Evolutionary conservation across 2,797 vertebrate genomes (phyloP).

Genomic region (Macrochelys suwanniensis): DNA sequence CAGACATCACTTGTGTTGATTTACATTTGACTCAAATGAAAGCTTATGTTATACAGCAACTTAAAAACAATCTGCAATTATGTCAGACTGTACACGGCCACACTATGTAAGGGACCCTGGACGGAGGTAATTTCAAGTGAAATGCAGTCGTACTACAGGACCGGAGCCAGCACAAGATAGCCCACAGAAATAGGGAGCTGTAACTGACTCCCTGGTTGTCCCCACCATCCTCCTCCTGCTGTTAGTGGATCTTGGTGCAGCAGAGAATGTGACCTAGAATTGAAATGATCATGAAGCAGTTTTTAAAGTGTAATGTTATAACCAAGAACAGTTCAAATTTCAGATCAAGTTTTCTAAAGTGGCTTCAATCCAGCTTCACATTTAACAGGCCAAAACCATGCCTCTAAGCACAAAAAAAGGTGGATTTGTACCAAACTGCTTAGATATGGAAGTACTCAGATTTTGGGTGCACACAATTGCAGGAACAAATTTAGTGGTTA

Average conservation of each 20-base stretch:
- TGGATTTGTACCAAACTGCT: background rate
- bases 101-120: background rate
- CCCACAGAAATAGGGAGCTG: background rate
- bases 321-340: background rate
- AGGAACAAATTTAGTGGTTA: background rate
- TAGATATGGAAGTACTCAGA: background rate
- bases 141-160: background rate
- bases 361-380: background rate
- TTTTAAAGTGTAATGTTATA: background rate
- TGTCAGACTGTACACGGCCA: accelerated
- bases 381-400: background rate
- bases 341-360: background rate
- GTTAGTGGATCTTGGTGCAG: background rate
- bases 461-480: background rate
- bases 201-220: background rate
- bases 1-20: background rate
- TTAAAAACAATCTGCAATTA: background rate
- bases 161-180: background rate
- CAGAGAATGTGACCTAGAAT: background rate
- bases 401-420: background rate
- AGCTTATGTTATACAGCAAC: background rate
- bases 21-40: background rate
- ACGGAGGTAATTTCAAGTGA: background rate
- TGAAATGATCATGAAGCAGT: background rate
- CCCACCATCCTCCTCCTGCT: accelerated